Conservation (phyloP, 2,113 vertebrate genomes). For the Cercopithecus mona region DNA sequence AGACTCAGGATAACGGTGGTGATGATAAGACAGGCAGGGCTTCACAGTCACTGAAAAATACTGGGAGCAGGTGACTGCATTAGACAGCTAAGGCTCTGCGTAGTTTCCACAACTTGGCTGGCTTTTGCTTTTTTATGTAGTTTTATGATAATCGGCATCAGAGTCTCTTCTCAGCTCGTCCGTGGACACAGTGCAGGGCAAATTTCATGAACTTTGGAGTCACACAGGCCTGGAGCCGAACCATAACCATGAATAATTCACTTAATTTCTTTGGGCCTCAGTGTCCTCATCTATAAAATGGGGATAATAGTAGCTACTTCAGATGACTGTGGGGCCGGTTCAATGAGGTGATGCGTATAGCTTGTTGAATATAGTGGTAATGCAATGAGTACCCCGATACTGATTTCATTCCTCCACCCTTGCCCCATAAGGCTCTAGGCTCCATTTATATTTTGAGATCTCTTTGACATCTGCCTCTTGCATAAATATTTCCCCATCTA, state of each 20-base stretch:
- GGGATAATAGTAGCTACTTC: not conserved
- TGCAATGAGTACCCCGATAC: fast-evolving
- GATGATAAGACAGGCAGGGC: not conserved
- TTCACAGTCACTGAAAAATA: not conserved
- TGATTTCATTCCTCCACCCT: not conserved
- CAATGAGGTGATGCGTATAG: not conserved
- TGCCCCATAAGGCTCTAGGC: not conserved
- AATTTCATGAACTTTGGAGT: not conserved
- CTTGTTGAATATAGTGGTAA: not conserved
- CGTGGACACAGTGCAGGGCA: not conserved
- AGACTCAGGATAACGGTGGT: not conserved
- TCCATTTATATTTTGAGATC: not conserved
- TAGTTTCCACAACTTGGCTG: not conserved
- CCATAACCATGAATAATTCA: not conserved
- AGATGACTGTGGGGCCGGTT: fast-evolving
- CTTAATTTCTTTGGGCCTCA: not conserved
- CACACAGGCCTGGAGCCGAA: not conserved
- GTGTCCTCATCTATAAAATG: not conserved
- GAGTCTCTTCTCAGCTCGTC: not conserved
- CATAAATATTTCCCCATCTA: not conserved
- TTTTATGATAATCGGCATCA: not conserved
- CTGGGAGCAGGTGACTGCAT: not conserved
- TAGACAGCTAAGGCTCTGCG: not conserved
- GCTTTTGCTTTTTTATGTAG: not conserved
- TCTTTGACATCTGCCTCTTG: not conserved